Evolutionary conservation across 2,888 invertebrate genomes (phyloP), one percentile per base, ranked within the genome.

Genomic region (Crematogaster levior): DNA sequence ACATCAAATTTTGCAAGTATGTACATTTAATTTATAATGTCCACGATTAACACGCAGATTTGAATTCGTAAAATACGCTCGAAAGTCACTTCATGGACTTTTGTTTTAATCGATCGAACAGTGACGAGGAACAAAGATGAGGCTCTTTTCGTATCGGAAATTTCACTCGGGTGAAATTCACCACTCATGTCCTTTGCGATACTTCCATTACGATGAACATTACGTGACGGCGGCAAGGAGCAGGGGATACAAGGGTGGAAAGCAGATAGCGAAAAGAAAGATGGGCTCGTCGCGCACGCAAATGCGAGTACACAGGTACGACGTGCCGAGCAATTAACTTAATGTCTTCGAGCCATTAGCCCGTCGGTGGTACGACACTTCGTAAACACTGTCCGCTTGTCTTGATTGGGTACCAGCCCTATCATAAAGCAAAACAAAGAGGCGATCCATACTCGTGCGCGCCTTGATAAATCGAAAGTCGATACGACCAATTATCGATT

Each of bases 301-400:
- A 89, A 89, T 86, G 86, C 89, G 89, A 89, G 89, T 89, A 87
- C 85, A 88, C 82, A 88, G 85, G 89, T 85, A 88, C 85, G 87
- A 88, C 86, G 88, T 88, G 86, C 83, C 88, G 83, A 86, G 88
- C 90, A 91, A 90, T 91, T 91, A 91, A 91, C 86, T 89, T 91
- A 91, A 91, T 89, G 91, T 91, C 89, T 91, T 88, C 82, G 82
- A 88, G 89, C 91, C 88, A 91, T 91, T 90, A 91, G 87, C 88
- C 83, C 85, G 88, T 87, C 89, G 85, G 79, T 86, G 86, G 82
- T 85, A 84, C 84, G 89, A 88, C 86, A 88, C 85, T 89, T 83
- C 82, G 89, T 85, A 89, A 89, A 89, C 89, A 89, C 81, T 86
- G 85, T 84, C 87, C 77, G 86, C 88, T 85, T 84, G 89, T 88